phyloP scores from a whole-genome alignment of 1,140 invertebrate species.

The Oncopodura yosiiana region DNA sequence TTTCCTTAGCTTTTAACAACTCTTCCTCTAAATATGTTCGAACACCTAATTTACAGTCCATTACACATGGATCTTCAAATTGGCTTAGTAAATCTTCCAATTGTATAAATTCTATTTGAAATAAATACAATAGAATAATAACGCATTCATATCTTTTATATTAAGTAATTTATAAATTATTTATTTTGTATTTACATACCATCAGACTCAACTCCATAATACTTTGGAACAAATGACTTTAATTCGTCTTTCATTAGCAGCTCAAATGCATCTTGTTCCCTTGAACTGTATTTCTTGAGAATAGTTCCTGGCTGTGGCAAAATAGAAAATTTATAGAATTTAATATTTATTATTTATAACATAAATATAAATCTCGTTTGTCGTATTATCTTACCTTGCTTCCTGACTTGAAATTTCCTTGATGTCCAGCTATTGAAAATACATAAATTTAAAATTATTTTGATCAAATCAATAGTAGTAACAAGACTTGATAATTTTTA shows the following conservation, averaged over 20 bases:
- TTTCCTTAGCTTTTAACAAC: slow-evolving; percentile 84
- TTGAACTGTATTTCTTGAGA: slow-evolving; percentile 78
- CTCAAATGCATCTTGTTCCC: slow-evolving; percentile 68
- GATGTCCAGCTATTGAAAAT: slow-evolving; percentile 35
- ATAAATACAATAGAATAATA: slow-evolving; percentile 23
- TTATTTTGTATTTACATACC: slow-evolving; percentile 43
- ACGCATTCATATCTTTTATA: not conserved
- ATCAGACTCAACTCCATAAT: slow-evolving; percentile 67
- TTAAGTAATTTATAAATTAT: not conserved
- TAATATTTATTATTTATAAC: no score
- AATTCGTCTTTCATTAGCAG: slow-evolving; percentile 78
- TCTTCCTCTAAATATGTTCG: slow-evolving; percentile 91
- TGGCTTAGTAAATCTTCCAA: slow-evolving; percentile 83
- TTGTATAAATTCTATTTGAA: slow-evolving; percentile 59
- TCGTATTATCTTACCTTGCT: no score
- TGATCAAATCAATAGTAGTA: not conserved
- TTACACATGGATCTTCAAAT: slow-evolving; percentile 79
- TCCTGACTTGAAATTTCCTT: slow-evolving; percentile 83
- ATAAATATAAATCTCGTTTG: no score
- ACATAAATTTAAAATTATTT: not conserved
- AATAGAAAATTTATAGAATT: no score
- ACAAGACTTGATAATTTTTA: not conserved
- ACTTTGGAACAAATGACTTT: slow-evolving; percentile 79
- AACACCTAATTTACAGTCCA: slow-evolving; percentile 94
- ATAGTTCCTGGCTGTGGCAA: slow-evolving; percentile 85